Evolutionary conservation across 2,888 invertebrate species (phyloP).

Genomic region (Embidobia sp.): DNA sequence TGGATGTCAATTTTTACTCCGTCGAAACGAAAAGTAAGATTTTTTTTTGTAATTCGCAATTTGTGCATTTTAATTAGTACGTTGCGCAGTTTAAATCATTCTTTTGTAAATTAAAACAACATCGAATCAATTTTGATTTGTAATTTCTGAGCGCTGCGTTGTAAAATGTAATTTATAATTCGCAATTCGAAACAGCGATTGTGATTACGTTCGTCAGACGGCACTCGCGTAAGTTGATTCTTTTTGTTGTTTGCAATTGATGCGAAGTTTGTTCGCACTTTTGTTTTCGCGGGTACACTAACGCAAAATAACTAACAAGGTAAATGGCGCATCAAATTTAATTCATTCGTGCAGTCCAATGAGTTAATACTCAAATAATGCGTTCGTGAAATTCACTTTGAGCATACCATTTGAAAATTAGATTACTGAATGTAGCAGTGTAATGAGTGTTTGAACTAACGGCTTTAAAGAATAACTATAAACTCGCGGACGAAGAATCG

Average conservation of each 20-base stretch:
- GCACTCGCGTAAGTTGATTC: too few species aligned
- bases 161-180: too few species aligned
- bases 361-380: slow-evolving; percentile 45
- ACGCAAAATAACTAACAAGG: slow-evolving; percentile 14
- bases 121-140: too few species aligned
- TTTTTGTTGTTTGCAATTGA: background rate
- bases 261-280: slow-evolving; percentile 10
- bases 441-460: slow-evolving; percentile 50
- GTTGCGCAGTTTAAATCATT: too few species aligned
- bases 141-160: too few species aligned
- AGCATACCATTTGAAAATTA: slow-evolving; percentile 36
- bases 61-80: too few species aligned
- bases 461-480: slow-evolving; percentile 53
- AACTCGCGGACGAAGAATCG: slow-evolving; percentile 36
- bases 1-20: too few species aligned
- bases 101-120: too few species aligned
- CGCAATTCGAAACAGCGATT: too few species aligned
- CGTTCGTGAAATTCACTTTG: slow-evolving; percentile 37
- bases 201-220: too few species aligned
- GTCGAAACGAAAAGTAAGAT: too few species aligned
- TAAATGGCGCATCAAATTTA: slow-evolving; percentile 25
- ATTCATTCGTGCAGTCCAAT: slow-evolving; percentile 15
- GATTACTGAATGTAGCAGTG: slow-evolving; percentile 34
- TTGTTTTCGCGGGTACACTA: slow-evolving; percentile 4
- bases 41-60: too few species aligned